Evolutionary conservation across 2,888 invertebrate species (phyloP).

Genomic region (Rotaria socialis): DNA sequence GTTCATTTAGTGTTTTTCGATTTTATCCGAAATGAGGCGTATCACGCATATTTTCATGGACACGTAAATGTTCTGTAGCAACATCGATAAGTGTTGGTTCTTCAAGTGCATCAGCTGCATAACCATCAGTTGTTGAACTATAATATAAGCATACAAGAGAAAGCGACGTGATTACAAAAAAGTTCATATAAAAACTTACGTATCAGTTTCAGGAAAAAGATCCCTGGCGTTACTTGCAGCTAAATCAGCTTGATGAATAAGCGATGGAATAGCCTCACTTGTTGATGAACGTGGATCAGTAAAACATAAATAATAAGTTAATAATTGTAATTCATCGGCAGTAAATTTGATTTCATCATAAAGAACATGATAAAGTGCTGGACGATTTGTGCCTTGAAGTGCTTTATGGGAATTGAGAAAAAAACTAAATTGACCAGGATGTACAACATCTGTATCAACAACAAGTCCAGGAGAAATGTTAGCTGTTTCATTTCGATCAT

Average conservation of each 20-base stretch:
- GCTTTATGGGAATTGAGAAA: conserved; percentile 31
- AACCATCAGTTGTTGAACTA: neutral
- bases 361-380: conserved; percentile 48
- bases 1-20: neutral
- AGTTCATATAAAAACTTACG: neutral
- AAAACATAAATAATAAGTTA: conserved; percentile 47
- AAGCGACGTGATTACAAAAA: too few species aligned
- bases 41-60: conserved; percentile 7
- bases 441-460: conserved; percentile 8
- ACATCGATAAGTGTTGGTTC: neutral
- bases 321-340: conserved; percentile 47
- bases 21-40: conserved; percentile 17
- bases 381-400: conserved; percentile 46
- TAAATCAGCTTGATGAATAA: conserved; percentile 33
- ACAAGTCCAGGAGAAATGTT: neutral
- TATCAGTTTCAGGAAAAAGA: neutral
- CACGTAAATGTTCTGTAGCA: neutral
- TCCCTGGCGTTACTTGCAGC: conserved; percentile 5
- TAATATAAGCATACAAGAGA: too few species aligned
- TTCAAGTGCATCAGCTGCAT: neutral
- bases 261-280: conserved; percentile 8
- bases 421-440: conserved; percentile 24
- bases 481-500: neutral
- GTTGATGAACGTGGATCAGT: conserved; percentile 34
- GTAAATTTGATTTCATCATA: conserved; percentile 48